These are phyloP conservation scores for Thunnus albacares DNA, from an alignment of 2,797 vertebrate genomes.

Conservation along the genomic window DNA sequence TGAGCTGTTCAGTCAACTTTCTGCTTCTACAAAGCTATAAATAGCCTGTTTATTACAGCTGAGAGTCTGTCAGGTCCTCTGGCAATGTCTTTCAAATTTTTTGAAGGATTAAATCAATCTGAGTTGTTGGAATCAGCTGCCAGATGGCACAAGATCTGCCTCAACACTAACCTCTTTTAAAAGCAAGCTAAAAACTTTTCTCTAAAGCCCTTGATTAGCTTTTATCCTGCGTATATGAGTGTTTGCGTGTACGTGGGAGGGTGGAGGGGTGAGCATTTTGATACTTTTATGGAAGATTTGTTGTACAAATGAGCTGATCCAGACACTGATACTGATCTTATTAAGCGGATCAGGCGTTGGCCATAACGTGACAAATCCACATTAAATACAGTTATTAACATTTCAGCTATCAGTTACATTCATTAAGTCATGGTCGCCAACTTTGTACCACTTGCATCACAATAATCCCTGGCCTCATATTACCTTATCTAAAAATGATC, in stretches of 20 bases:
- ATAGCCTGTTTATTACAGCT: background rate
- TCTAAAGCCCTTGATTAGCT: slow-evolving; percentile 13
- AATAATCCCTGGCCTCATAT: too few relatives aligned
- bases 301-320: too few relatives aligned
- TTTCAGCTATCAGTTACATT: too few relatives aligned
- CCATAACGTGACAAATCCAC: too few relatives aligned
- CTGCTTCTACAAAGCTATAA: slow-evolving; percentile 27
- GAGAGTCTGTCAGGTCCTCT: background rate
- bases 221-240: slow-evolving; percentile 2
- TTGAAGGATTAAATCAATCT: slow-evolving; percentile 22
- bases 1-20: slow-evolving; percentile 2
- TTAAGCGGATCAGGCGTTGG: too few relatives aligned
- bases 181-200: background rate
- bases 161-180: slow-evolving; percentile 13
- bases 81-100: background rate
- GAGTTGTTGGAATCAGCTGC: background rate
- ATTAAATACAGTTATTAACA: too few relatives aligned
- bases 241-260: background rate
- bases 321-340: too few relatives aligned
- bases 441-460: too few relatives aligned
- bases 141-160: slow-evolving; percentile 13
- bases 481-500: too few relatives aligned
- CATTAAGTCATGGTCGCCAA: too few relatives aligned
- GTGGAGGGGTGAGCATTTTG: too few relatives aligned
- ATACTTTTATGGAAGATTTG: background rate